phyloP scores from a whole-genome alignment of 30 jellyfish, hydroid and myxozoan genomes.

The Catostylus mosaicus region DNA sequence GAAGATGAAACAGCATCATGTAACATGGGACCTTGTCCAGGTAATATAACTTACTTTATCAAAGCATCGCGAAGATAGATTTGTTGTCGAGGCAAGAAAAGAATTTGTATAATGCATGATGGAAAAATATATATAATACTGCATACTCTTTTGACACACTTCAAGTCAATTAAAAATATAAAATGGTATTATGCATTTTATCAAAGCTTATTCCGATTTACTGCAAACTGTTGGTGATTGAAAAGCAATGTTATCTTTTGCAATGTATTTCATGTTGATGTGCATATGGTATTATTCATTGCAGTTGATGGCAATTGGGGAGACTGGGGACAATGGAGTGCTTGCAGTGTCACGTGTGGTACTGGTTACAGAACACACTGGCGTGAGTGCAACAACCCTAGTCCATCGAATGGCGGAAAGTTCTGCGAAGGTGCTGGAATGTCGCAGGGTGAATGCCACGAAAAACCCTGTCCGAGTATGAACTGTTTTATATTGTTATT shows the following conservation, averaged over 20 bases:
- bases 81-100: too few relatives aligned
- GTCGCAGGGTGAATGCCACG: slow-evolving; percentile 74
- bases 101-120: too few relatives aligned
- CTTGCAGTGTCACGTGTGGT: slow-evolving; percentile 95
- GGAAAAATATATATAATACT: too few relatives aligned
- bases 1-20: slow-evolving; percentile 66
- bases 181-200: too few relatives aligned
- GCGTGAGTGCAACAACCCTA: slow-evolving; percentile 88
- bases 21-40: slow-evolving; percentile 81
- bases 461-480: slow-evolving; percentile 87
- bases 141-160: too few relatives aligned
- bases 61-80: too few relatives aligned
- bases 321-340: slow-evolving; percentile 88
- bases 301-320: slow-evolving; percentile 88
- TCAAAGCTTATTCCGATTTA: too few relatives aligned
- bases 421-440: slow-evolving; percentile 84
- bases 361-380: slow-evolving; percentile 67
- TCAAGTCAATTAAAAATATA: too few relatives aligned
- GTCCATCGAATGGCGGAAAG: slow-evolving; percentile 86
- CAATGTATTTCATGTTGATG: too few relatives aligned
- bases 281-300: slow-evolving; percentile 6
- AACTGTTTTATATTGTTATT: background rate
- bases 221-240: too few relatives aligned
- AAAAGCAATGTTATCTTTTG: too few relatives aligned
- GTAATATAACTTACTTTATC: slow-evolving; percentile 19